Evolutionary conservation across 2,797 vertebrate genomes (phyloP), one percentile per base, ranked within the genome.

Genomic region (Hipposideros larvatus): DNA sequence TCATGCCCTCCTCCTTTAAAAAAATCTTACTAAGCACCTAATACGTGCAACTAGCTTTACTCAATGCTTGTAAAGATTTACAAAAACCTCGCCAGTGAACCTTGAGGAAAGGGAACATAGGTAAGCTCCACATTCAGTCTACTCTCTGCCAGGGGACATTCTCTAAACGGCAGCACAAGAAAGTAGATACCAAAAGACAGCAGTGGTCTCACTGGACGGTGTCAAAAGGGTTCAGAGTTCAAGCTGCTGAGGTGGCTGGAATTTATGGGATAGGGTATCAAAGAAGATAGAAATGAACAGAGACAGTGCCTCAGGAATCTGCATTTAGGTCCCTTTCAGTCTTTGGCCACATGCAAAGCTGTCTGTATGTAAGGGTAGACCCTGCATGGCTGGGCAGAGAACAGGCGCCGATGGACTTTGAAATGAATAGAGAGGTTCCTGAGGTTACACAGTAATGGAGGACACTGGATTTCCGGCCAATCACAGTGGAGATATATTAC

Each of bases 21-120:
- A 93, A 61, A 53, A 37, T 48, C 70, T 31, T 55, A 37, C 71
- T 71, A 90, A 97, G 84, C 90, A 87, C 71, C 77, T 92, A 74
- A 43, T 43, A 68, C 46, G 41, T 84, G 55, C 57, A 51, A 66
- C 85, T 73, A 71, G 48, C 46, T 78, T 88, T 65, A 77, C 65
- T 95, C 48, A 26, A 2, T 53, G 73, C 73, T 55, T 63, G 3
- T 53, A 41, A 83, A 86, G 41, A 70, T 46, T 43, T 82, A 41
- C 53, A 55, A n/a, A 91, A 87, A 63, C 57, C 31, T 16, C 19
- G n/a, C 41, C 75, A 22, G 34, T 65, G 77, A 95, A 22, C 37
- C 48, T 55, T 5, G 13, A 74, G 37, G 84, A 65, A 90, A n/a
- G 22, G 46, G 78, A 92, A 73, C n/a, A 22, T 19, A 82, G 13